Base-by-base conservation (phyloP, 2,888 invertebrate genomes). In the Drosophila maculinotata region DNA sequence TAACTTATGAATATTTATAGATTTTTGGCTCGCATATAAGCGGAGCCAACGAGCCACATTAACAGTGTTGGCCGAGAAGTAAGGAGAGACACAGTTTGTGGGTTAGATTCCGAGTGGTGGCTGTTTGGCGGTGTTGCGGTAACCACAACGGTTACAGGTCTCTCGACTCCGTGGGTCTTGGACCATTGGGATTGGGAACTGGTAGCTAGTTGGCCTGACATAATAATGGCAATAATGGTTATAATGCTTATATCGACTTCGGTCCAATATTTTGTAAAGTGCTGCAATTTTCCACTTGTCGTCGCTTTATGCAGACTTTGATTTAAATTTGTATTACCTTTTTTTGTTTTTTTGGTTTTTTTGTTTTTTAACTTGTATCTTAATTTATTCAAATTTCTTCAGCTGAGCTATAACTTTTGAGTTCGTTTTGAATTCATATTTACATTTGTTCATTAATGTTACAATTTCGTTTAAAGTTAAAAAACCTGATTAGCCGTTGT, bases 1-100 rank as follows among this genome's bases (percentile, higher is more conserved):
- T 68, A 70, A 64, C 77, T 71, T 75, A 81, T 81, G 87, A 86
- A 81, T 86, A 86, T 81, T 81, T 81, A 83, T 81, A 74, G 81
- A 79, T 79, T 64, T 76, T 63, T 66, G 62, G 73, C 53, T 63
- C 35, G 49, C 49, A 70, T 54, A 65, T 54, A 63, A 36, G 53
- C 36, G 69, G 39, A 62, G 42, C 35, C 63, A 73, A 41, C 31
- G 57, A 60, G 53, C 36, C 38, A 56, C 59, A 54, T 45, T 58
- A 53, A 35, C 41, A 10, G n/a, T 48, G 41, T 35, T 31, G 15
- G 42, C 41, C 20, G 14, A 30, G 49, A 14, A 33, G 17, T n/a
- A 31, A 39, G 38, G 36, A 57, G 33, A 52, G 45, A 82, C 65
- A 45, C 54, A 79, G 73, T 65, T 84, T 69, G 66, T 72, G 82